phyloP scores from a whole-genome alignment of 2,797 vertebrate genomes.

The Sebastes paucispinis region DNA sequence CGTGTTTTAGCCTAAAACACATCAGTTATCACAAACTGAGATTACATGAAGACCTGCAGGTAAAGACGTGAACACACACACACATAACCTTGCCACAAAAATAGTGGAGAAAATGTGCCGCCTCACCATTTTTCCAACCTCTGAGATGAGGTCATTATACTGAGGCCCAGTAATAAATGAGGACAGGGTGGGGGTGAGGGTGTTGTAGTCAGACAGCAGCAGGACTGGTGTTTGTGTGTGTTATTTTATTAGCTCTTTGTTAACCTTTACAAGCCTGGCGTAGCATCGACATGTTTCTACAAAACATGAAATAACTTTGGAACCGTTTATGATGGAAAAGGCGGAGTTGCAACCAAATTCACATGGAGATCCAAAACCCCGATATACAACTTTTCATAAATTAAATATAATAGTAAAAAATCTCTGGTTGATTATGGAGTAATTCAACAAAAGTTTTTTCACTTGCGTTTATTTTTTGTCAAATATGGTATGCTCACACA shows the following conservation, averaged over 20 bases:
- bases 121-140: background rate
- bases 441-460: no score
- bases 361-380: no score
- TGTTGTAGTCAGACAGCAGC: background rate
- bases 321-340: no score
- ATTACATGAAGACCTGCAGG: background rate
- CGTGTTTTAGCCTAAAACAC: background rate
- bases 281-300: no score
- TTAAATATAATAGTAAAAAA: no score
- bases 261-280: no score
- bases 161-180: background rate
- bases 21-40: constrained; percentile 2
- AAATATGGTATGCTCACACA: no score
- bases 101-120: background rate
- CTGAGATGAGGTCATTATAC: background rate
- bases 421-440: no score
- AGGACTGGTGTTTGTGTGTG: background rate
- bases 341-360: no score
- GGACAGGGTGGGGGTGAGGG: background rate
- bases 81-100: constrained; percentile 1
- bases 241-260: background rate
- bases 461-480: no score
- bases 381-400: no score
- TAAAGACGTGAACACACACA: background rate
- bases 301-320: no score